A percentile compares a stretch with the other conserved stretches of the same genome.
Conservation (phyloP, 2,888 invertebrate genomes). For the Megaustenia siamemsis region DNA sequence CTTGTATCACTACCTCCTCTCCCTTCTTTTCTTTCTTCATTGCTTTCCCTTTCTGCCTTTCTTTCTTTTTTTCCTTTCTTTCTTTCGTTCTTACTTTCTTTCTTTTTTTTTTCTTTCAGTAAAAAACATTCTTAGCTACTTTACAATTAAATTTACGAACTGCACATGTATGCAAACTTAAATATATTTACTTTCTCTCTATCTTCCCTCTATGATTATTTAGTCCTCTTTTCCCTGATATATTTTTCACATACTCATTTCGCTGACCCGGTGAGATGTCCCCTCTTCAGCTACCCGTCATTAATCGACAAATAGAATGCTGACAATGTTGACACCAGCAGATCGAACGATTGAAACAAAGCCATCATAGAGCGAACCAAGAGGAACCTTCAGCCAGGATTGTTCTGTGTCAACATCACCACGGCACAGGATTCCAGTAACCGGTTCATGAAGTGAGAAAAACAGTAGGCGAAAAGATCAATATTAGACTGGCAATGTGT, state of each 20-base stretch:
- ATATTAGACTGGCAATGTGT: no score
- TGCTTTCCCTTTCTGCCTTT: not conserved
- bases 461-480: not conserved
- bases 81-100: no score
- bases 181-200: no score
- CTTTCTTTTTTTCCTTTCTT: not conserved
- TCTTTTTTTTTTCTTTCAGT: not conserved
- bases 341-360: constrained; percentile 29
- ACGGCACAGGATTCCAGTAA: constrained; percentile 1
- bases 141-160: no score
- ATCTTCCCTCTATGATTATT: not conserved
- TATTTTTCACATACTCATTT: not conserved
- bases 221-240: not conserved
- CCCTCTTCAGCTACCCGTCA: not conserved
- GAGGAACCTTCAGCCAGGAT: not conserved
- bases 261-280: not conserved
- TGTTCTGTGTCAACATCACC: constrained; percentile 3
- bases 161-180: no score
- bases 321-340: not conserved
- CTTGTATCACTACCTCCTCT: no score
- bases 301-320: not conserved
- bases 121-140: no score
- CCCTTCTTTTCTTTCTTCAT: no score
- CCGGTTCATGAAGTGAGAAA: not conserved
- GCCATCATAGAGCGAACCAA: not conserved